Percentiles rank a stretch among this genome's conserved stretches.
Evolutionary conservation across 2,888 invertebrate genomes (phyloP).

Genomic region (Euphydryas editha): DNA sequence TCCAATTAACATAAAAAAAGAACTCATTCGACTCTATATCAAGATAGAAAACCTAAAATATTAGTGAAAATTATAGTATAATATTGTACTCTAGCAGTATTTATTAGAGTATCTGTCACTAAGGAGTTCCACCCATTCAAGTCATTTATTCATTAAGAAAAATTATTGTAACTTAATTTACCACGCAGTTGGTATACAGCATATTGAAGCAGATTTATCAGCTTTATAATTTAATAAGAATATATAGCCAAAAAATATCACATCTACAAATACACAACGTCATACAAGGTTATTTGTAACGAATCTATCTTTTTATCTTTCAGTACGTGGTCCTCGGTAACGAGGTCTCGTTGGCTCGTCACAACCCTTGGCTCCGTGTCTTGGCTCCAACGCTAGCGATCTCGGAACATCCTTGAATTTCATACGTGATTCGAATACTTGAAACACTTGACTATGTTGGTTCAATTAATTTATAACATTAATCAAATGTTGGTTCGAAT

Average conservation of each 20-base stretch:
- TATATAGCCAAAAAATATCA: no score
- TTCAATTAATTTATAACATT: background rate
- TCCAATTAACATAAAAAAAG: no score
- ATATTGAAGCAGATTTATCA: no score
- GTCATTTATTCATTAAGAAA: no score
- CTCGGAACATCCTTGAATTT: slow-evolving; percentile 5
- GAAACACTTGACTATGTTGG: background rate
- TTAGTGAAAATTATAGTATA: no score
- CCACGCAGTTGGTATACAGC: no score
- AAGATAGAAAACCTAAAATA: no score
- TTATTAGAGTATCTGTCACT: no score
- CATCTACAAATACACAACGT: background rate
- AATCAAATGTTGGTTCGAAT: background rate
- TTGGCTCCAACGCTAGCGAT: slow-evolving; percentile 8
- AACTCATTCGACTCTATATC: no score
- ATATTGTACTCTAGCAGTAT: no score
- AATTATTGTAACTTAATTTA: background rate
- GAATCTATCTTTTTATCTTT: slow-evolving; percentile 5
- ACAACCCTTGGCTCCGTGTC: slow-evolving; percentile 23
- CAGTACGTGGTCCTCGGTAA: slow-evolving; percentile 17
- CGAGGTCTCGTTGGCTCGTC: slow-evolving; percentile 19
- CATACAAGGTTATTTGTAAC: background rate
- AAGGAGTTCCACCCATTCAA: no score
- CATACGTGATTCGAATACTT: slow-evolving; percentile 7
- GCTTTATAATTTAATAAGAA: no score